Conservation (phyloP, 2,797 vertebrate genomes). For the Sebastiscus albofasciatus region DNA sequence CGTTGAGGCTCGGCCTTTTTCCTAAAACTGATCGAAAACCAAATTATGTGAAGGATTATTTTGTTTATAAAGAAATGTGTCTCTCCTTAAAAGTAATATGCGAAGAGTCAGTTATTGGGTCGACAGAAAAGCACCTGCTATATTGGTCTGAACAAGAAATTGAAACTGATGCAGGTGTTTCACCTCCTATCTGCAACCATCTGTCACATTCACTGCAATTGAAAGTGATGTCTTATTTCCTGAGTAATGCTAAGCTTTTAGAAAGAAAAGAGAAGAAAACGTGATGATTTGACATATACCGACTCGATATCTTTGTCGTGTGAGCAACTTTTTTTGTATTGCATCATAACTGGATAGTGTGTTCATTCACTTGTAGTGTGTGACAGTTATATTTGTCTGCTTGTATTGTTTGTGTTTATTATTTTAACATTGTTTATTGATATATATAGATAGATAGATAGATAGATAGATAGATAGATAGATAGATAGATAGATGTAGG, state of each 20-base stretch:
- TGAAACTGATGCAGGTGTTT: slow-evolving; percentile 42
- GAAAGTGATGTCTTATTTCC: slow-evolving; percentile 39
- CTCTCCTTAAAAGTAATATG: not conserved
- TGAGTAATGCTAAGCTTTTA: slow-evolving; percentile 18
- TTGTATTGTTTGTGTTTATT: not conserved
- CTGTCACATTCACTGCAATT: not conserved
- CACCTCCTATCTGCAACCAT: not conserved
- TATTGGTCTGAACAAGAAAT: slow-evolving; percentile 31
- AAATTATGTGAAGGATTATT: not conserved
- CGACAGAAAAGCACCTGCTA: not conserved
- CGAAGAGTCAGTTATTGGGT: not conserved
- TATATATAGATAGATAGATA: too few relatives aligned
- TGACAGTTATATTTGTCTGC: not conserved
- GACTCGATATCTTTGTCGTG: too few relatives aligned
- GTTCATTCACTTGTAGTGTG: not conserved
- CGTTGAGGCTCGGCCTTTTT: not conserved
- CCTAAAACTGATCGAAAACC: not conserved
- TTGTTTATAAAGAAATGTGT: not conserved
- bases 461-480: too few relatives aligned
- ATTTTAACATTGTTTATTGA: not conserved
- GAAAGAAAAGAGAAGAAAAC: not conserved
- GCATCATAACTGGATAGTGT: not conserved
- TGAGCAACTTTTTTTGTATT: not conserved
- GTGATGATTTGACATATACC: not conserved
- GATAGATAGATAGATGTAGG: not conserved